phyloP scores from a whole-genome alignment of 2,113 vertebrate species.

The Gallinago jamesoni region DNA sequence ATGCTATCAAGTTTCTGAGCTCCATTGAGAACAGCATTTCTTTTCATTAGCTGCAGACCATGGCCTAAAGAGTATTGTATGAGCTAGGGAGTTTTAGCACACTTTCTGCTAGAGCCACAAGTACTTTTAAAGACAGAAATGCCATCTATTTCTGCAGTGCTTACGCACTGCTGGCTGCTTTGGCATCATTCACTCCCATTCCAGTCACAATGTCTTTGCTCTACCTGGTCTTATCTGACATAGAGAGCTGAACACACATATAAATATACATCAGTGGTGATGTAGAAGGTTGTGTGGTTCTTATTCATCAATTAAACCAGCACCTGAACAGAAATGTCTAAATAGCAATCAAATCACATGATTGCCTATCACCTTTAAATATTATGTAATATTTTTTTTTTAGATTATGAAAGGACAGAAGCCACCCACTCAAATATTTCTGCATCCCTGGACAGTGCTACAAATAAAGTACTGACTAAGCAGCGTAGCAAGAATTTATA shows the following conservation, averaged over 20 bases:
- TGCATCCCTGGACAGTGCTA: not conserved
- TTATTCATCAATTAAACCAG: not conserved
- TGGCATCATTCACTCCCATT: not conserved
- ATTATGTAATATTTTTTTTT: not conserved
- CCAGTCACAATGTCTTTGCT: not conserved
- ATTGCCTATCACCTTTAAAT: not conserved
- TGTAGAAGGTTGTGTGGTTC: not conserved
- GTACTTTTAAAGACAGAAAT: not conserved
- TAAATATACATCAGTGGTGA: accelerated
- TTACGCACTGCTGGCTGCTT: not conserved
- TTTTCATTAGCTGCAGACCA: not conserved
- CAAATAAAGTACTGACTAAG: not conserved
- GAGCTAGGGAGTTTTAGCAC: not conserved
- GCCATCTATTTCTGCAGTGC: not conserved
- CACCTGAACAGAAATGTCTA: not conserved
- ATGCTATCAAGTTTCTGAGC: not conserved
- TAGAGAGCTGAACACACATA: not conserved
- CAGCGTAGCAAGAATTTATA: not conserved
- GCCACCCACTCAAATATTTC: not conserved
- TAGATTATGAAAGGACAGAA: not conserved
- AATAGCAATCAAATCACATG: not conserved
- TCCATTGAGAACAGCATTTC: not conserved
- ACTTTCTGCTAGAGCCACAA: not conserved
- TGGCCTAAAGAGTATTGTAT: not conserved
- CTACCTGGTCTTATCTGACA: not conserved